A percentile compares a stretch with the other conserved stretches of the same genome.
Evolutionary conservation across 2,888 invertebrate species (phyloP).

Genomic region (Periphyllus acericola): DNA sequence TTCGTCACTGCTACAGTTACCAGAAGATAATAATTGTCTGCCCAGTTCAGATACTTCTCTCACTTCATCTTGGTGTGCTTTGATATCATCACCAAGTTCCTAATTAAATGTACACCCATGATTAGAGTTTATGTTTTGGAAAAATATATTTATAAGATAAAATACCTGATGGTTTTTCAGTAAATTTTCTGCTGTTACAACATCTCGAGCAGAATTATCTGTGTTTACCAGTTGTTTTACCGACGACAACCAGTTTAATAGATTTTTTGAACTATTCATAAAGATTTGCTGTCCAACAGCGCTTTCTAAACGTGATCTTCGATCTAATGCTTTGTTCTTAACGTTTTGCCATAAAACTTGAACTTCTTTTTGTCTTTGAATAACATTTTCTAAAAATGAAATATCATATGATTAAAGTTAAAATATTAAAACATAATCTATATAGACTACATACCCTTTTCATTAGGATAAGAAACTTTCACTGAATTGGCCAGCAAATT

Average conservation of each 20-base stretch:
- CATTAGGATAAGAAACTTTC: slow-evolving; percentile 90
- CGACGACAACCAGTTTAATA: slow-evolving; percentile 82
- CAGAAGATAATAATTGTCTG: slow-evolving; percentile 76
- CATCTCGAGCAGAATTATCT: slow-evolving; percentile 85
- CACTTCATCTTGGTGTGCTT: slow-evolving; percentile 88
- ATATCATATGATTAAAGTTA: background rate
- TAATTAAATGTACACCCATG: background rate
- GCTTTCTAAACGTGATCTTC: slow-evolving; percentile 87
- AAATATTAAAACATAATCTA: background rate
- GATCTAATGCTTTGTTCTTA: slow-evolving; percentile 81
- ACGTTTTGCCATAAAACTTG: slow-evolving; percentile 89
- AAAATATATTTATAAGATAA: background rate
- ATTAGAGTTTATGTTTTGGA: background rate
- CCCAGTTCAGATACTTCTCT: slow-evolving; percentile 84
- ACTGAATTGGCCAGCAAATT: slow-evolving; percentile 89
- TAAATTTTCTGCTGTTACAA: slow-evolving; percentile 90
- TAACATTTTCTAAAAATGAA: slow-evolving; percentile 74
- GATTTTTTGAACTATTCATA: slow-evolving; percentile 82
- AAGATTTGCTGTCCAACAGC: slow-evolving; percentile 96
- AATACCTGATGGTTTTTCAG: slow-evolving; percentile 88
- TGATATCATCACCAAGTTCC: slow-evolving; percentile 84
- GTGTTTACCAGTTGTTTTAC: slow-evolving; percentile 82
- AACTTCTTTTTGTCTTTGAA: slow-evolving; percentile 84
- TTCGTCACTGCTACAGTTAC: slow-evolving; percentile 80
- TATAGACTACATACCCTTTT: slow-evolving; percentile 70